phyloP scores from a whole-genome alignment of 2,888 invertebrate species.

The Formica aserva region DNA sequence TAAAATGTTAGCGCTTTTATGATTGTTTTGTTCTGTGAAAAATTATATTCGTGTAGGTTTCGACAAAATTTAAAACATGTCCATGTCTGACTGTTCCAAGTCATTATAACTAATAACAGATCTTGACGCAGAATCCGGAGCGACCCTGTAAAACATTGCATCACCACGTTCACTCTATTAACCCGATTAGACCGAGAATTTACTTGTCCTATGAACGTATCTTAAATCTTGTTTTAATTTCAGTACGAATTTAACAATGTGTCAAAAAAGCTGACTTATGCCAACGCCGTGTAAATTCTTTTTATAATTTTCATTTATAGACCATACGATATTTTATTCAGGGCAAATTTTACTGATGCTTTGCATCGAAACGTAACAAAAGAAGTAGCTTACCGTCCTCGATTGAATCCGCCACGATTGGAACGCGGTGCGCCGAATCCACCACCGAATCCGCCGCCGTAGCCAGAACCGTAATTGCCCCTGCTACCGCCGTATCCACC shows the following conservation, averaged over 20 bases:
- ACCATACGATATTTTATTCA: slow-evolving; percentile 7
- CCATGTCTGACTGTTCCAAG: slow-evolving; percentile 95
- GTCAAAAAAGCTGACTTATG: not conserved
- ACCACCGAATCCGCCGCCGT: slow-evolving; percentile 83
- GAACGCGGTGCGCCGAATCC: slow-evolving; percentile 85
- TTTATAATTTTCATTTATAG: not conserved
- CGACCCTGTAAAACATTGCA: slow-evolving; percentile 81
- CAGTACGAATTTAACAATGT: not conserved
- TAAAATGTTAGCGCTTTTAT: slow-evolving; percentile 5
- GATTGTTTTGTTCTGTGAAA: slow-evolving; percentile 55
- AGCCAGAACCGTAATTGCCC: slow-evolving; percentile 78
- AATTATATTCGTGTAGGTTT: slow-evolving; percentile 50
- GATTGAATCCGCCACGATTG: slow-evolving; percentile 86
- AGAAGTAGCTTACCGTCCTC: slow-evolving; percentile 84
- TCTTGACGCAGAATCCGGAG: slow-evolving; percentile 87
- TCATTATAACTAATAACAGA: slow-evolving; percentile 95
- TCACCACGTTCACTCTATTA: slow-evolving; percentile 66
- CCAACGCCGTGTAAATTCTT: not conserved
- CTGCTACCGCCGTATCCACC: slow-evolving; percentile 80
- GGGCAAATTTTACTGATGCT: not conserved
- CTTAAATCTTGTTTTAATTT: slow-evolving; percentile 9
- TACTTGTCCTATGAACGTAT: not conserved
- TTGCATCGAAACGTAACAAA: not conserved
- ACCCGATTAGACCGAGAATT: not conserved
- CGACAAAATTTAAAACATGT: slow-evolving; percentile 89